Conservation (phyloP, 2,888 invertebrate species). For the Apotomis capreana region DNA sequence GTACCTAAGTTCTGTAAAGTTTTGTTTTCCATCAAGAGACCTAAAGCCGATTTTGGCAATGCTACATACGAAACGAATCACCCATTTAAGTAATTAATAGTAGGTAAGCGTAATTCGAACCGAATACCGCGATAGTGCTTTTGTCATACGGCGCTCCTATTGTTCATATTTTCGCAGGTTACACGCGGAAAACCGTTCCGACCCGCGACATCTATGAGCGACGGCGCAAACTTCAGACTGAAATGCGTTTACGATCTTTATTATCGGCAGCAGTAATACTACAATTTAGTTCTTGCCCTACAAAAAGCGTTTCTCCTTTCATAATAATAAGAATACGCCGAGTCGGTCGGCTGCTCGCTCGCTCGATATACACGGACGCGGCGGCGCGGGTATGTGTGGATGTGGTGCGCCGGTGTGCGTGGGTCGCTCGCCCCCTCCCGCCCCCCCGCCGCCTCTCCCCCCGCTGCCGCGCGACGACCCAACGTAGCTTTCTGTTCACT, state of each 20-base stretch:
- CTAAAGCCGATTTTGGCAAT: background rate
- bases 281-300: slow-evolving; percentile 84
- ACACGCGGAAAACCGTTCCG: slow-evolving; percentile 47
- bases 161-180: slow-evolving; percentile 26
- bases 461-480: slow-evolving; percentile 52
- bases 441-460: slow-evolving; percentile 48
- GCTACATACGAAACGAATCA: background rate
- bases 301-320: slow-evolving; percentile 84
- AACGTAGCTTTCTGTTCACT: slow-evolving; percentile 83
- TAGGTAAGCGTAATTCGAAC: slow-evolving; percentile 19
- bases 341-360: slow-evolving; percentile 79
- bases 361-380: slow-evolving; percentile 75
- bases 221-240: slow-evolving; percentile 76
- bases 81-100: slow-evolving; percentile 27
- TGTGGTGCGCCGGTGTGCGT: slow-evolving; percentile 52
- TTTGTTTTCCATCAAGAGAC: background rate
- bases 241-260: slow-evolving; percentile 82
- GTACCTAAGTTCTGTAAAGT: background rate
- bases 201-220: slow-evolving; percentile 80
- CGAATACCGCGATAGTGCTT: slow-evolving; percentile 7
- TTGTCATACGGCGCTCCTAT: slow-evolving; percentile 13
- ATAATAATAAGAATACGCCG: slow-evolving; percentile 85
- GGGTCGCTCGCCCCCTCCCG: slow-evolving; percentile 48
- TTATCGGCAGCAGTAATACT: slow-evolving; percentile 79
- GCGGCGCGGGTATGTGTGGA: slow-evolving; percentile 60